Conservation (phyloP, 1,140 invertebrate species). For the Drosophila tani region DNA sequence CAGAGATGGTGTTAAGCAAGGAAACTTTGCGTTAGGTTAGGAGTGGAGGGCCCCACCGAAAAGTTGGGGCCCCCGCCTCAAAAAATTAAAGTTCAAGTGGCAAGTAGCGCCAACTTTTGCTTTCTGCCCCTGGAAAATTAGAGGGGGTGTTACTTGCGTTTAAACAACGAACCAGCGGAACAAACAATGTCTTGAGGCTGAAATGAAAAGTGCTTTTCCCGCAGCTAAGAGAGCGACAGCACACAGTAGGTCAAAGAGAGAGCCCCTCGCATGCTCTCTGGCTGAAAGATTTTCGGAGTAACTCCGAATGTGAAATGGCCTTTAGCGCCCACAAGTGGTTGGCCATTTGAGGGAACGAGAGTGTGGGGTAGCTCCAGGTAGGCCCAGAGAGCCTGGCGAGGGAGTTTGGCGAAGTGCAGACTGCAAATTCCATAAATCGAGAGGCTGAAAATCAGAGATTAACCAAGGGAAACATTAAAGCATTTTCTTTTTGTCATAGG, state of each 20-base stretch:
- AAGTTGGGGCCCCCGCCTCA: conserved; percentile 2
- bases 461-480: background rate
- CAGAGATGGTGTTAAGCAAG: conserved; percentile 58
- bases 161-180: conserved; percentile 7
- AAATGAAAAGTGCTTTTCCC: conserved; percentile 36
- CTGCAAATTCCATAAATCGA: conserved; percentile 1
- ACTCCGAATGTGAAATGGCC: conserved; percentile 54
- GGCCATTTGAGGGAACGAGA: conserved; percentile 18
- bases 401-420: conserved; percentile 1
- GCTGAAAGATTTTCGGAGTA: conserved; percentile 38
- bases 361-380: background rate
- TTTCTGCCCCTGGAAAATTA: conserved; percentile 12
- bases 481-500: background rate
- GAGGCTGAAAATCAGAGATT: background rate
- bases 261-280: background rate
- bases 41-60: background rate
- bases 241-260: conserved; percentile 33
- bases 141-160: conserved; percentile 4
- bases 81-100: conserved; percentile 25
- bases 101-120: conserved; percentile 29
- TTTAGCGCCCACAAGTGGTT: conserved; percentile 74
- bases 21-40: conserved; percentile 29
- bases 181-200: conserved; percentile 31
- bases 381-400: background rate
- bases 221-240: conserved; percentile 22